Evolutionary conservation across 2,113 vertebrate genomes (phyloP).

Genomic region (Callipepla squamata): DNA sequence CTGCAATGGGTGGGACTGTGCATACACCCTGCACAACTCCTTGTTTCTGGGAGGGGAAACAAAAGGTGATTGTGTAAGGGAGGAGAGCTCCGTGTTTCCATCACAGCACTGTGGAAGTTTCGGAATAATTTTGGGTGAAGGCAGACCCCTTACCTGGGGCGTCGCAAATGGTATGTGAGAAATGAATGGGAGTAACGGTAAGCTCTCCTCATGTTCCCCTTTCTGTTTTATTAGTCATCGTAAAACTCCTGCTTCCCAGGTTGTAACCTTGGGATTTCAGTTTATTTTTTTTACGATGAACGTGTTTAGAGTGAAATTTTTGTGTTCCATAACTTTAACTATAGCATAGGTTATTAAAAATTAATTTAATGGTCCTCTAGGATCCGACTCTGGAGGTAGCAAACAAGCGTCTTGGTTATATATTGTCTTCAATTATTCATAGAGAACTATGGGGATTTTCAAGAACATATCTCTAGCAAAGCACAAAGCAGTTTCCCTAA

Average conservation of each 20-base stretch:
- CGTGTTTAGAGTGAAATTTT: constrained; percentile 16
- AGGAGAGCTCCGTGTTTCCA: neutral
- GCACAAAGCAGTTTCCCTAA: constrained; percentile 11
- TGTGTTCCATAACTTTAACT: constrained; percentile 15
- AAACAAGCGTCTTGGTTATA: neutral
- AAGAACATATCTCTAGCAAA: neutral
- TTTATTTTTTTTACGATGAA: neutral
- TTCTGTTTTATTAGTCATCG: neutral
- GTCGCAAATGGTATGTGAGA: accelerated
- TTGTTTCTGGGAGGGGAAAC: accelerated
- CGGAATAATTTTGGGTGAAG: neutral
- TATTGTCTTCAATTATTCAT: constrained; percentile 66
- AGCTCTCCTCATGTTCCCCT: neutral
- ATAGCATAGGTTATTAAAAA: constrained; percentile 56
- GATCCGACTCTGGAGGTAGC: constrained; percentile 29
- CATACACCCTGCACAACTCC: neutral
- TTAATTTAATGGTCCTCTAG: constrained; percentile 59
- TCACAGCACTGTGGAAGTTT: neutral
- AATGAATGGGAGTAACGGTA: neutral
- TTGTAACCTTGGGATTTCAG: neutral
- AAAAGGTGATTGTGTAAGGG: neutral
- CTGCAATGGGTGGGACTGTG: neutral
- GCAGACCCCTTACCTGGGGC: neutral
- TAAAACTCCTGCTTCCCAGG: neutral
- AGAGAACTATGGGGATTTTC: constrained; percentile 28